Evolutionary conservation across 2,113 vertebrate genomes (phyloP), one percentile per base, ranked within the genome.

Genomic region (Apus apus): DNA sequence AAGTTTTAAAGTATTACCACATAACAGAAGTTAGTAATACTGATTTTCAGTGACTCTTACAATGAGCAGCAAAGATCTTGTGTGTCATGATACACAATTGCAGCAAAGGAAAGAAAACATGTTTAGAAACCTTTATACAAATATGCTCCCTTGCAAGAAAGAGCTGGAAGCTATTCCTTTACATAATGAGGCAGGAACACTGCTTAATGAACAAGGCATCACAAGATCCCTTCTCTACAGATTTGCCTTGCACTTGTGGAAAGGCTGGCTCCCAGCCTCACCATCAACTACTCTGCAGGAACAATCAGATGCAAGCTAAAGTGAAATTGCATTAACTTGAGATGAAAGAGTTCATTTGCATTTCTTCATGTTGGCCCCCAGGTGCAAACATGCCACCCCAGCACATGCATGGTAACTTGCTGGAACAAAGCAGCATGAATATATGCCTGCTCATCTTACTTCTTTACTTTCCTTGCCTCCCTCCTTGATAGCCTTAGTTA

Each of bases 281-380:
- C 40, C 50, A 68, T 30, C 82, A 71, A 10, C 29, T 90, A 74
- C 90, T 84, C 83, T 67, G 57, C 80, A 86, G 43, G 68, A 90
- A 86, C 1, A 8, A 94, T 93, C 72, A 92, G 61, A 87, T 84
- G 65, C 68, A 71, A 89, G 53, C 67, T 84, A 92, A 92, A 43
- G 84, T 66, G 53, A 66, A 93, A 92, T 80, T 84, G 61, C 86
- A 87, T 92, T 90, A 62, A 84, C 38, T 67, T 53, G 38, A 93
- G 90, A 97, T 94, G 88, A 97, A 90, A 96, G 80, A 89, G 61
- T 20, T 93, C 11, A 74, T 97, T 92, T 97, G 65, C 86, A 89
- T 95, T 84, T 84, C 48, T 94, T 53, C 91, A 81, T 3, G 1
- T 27, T 58, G 64, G 92, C 75, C 73, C 72, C 88, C 10, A 0